These are phyloP conservation scores for Macrostomum lignano DNA, from an alignment of 1,140 invertebrate species.

Conservation along the genomic window DNA sequence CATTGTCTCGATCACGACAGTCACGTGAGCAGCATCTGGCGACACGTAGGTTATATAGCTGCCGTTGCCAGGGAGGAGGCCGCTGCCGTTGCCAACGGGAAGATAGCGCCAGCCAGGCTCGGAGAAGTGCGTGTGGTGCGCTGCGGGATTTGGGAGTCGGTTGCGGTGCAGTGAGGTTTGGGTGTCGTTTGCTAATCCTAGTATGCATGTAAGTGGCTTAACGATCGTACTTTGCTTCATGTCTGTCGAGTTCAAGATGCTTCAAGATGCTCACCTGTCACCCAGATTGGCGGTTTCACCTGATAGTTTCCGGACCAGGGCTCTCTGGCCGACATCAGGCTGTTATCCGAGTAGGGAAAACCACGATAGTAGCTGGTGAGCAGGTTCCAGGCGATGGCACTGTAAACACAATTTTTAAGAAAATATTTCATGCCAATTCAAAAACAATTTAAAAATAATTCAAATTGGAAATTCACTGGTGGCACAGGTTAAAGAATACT, in stretches of 20 bases:
- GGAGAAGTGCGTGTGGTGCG: slow-evolving; percentile 26
- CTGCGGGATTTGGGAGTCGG: too few relatives aligned
- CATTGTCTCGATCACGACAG: slow-evolving; percentile 25
- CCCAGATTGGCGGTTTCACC: not conserved
- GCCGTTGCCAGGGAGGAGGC: slow-evolving; percentile 15
- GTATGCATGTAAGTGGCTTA: too few relatives aligned
- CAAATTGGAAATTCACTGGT: too few relatives aligned
- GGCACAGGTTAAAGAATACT: too few relatives aligned
- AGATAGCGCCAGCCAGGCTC: slow-evolving; percentile 20
- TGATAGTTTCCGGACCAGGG: slow-evolving; percentile 10
- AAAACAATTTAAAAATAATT: too few relatives aligned
- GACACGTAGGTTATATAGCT: slow-evolving; percentile 18
- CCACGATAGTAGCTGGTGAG: slow-evolving; percentile 7
- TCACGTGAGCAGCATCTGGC: slow-evolving; percentile 16
- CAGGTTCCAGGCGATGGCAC: slow-evolving; percentile 9
- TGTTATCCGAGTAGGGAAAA: slow-evolving; percentile 4
- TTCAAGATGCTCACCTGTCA: too few relatives aligned
- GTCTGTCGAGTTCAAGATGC: too few relatives aligned
- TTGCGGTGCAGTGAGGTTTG: too few relatives aligned
- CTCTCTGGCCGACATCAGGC: slow-evolving; percentile 9
- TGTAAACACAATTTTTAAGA: too few relatives aligned
- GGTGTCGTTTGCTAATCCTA: too few relatives aligned
- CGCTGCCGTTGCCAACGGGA: slow-evolving; percentile 16
- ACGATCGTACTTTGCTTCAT: too few relatives aligned
- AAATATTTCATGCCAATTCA: too few relatives aligned